A percentile compares a stretch with the other conserved stretches of the same genome.
phyloP scores from a whole-genome alignment of 1,140 invertebrate species.

The Cyphomyrmex costatus region DNA sequence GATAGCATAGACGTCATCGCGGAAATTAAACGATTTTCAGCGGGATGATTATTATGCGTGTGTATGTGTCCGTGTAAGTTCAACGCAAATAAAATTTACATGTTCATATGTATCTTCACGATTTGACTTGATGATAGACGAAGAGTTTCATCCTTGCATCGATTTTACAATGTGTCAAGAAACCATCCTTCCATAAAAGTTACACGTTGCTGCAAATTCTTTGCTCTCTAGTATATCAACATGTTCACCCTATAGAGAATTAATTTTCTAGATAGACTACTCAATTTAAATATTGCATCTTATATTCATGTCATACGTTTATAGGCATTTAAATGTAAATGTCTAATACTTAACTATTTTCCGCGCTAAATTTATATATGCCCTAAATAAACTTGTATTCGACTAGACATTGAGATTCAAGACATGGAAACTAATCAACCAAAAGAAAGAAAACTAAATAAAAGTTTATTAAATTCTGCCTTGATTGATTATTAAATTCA shows the following conservation, averaged over 20 bases:
- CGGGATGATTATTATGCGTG: neutral
- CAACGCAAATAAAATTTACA: neutral
- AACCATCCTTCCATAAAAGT: neutral
- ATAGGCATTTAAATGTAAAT: neutral
- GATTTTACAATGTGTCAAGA: neutral
- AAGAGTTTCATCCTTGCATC: neutral
- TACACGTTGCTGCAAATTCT: neutral
- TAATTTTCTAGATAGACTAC: neutral
- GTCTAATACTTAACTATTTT: too few relatives aligned
- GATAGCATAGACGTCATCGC: conserved; percentile 80
- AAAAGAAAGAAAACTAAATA: too few relatives aligned
- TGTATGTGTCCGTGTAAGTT: neutral
- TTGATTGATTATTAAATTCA: too few relatives aligned
- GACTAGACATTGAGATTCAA: too few relatives aligned
- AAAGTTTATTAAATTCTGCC: too few relatives aligned
- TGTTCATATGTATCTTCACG: neutral
- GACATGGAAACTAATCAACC: too few relatives aligned
- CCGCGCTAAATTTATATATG: too few relatives aligned
- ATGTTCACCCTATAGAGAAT: neutral
- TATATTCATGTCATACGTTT: neutral
- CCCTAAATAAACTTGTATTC: neutral
- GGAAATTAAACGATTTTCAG: neutral
- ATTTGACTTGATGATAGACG: neutral
- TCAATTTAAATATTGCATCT: neutral
- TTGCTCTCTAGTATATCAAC: neutral